Conservation (phyloP, 1,140 invertebrate species). For the Euschistus heros region DNA sequence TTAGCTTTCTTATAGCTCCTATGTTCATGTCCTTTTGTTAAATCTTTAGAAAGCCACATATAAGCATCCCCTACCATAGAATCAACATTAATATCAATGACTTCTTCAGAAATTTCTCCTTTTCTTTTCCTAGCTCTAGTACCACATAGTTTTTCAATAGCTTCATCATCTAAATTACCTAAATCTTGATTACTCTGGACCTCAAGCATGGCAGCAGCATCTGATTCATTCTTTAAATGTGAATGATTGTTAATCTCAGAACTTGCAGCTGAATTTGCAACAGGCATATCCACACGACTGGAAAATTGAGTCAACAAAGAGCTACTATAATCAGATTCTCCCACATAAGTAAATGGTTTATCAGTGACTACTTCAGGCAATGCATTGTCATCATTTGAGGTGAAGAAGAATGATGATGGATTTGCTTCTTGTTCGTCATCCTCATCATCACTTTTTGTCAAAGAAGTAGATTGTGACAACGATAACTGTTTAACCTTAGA, state of each 20-base stretch:
- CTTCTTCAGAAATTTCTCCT: background rate
- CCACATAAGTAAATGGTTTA: background rate
- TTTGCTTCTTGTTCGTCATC: conserved; percentile 1
- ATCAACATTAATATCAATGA: conserved; percentile 15
- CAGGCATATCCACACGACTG: background rate
- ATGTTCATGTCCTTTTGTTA: conserved; percentile 1
- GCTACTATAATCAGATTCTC: background rate
- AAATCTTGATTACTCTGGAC: background rate
- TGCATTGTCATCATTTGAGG: background rate
- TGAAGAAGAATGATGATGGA: conserved; percentile 3
- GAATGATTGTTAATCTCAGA: background rate
- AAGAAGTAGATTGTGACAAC: background rate
- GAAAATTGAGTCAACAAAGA: background rate
- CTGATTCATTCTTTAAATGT: background rate
- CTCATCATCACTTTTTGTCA: background rate
- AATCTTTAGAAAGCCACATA: conserved; percentile 14
- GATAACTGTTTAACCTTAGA: background rate
- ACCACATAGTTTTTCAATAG: conserved; percentile 12
- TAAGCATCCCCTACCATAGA: conserved; percentile 8
- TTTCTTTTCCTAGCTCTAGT: conserved; percentile 3
- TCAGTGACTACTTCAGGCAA: background rate
- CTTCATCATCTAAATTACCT: conserved; percentile 2
- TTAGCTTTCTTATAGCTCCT: conserved; percentile 9
- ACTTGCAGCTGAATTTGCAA: background rate
- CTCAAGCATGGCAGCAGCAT: background rate